Evolutionary conservation across 2,888 invertebrate species (phyloP).

Genomic region (Ceramica pisi): DNA sequence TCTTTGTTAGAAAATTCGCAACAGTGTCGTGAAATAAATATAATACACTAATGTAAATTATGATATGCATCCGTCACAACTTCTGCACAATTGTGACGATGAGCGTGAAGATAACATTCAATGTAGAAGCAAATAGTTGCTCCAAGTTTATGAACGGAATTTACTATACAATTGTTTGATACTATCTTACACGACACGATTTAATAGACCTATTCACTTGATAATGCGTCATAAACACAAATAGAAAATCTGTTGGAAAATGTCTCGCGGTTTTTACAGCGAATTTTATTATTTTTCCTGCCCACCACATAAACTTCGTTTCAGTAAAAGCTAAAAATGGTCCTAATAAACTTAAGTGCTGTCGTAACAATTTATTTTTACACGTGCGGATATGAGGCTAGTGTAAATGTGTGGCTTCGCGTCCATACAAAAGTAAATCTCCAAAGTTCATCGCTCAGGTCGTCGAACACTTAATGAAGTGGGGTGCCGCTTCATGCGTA

Average conservation of each 20-base stretch:
- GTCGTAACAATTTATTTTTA: conserved; percentile 63
- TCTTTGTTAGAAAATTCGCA: background rate
- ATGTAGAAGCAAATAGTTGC: conserved; percentile 30
- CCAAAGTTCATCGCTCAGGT: conserved; percentile 74
- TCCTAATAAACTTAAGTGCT: conserved; percentile 24
- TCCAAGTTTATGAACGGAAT: conserved; percentile 41
- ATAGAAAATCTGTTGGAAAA: conserved; percentile 20
- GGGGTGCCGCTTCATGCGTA: conserved; percentile 72
- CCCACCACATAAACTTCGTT: conserved; percentile 25
- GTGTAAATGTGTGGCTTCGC: conserved; percentile 64
- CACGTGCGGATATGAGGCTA: conserved; percentile 64
- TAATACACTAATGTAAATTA: conserved; percentile 9
- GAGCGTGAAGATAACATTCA: conserved; percentile 39
- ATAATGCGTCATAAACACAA: conserved; percentile 16
- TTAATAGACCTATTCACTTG: conserved; percentile 55
- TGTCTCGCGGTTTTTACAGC: conserved; percentile 20
- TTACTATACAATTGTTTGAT: conserved; percentile 41
- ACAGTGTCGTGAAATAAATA: conserved; percentile 1
- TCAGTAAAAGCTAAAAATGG: conserved; percentile 37
- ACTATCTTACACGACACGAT: conserved; percentile 49
- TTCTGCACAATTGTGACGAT: conserved; percentile 43
- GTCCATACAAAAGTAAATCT: conserved; percentile 76
- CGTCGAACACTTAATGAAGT: conserved; percentile 80
- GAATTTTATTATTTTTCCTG: conserved; percentile 22
- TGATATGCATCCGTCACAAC: conserved; percentile 44